A percentile compares a stretch with the other conserved stretches of the same genome.
Conservation (phyloP, 2,888 invertebrate genomes). For the Tortricodes alternella region DNA sequence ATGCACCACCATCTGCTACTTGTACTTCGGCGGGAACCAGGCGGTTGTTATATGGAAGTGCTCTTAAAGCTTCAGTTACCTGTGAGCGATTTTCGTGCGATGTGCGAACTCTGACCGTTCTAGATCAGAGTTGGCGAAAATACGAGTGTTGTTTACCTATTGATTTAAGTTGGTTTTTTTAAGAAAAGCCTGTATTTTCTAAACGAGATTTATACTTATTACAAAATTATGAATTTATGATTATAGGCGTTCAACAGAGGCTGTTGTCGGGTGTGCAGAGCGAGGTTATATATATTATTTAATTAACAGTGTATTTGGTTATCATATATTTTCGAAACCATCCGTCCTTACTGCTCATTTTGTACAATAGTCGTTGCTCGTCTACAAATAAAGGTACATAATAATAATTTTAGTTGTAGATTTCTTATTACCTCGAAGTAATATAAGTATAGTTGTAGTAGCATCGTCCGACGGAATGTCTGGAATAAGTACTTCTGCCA, state of each 20-base stretch:
- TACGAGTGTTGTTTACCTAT: too few relatives aligned
- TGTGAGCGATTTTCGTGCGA: too few relatives aligned
- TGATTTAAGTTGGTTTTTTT: not conserved
- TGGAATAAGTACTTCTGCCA: too few relatives aligned
- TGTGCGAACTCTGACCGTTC: too few relatives aligned
- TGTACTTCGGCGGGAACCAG: conserved; percentile 95
- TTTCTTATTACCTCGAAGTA: conserved; percentile 23
- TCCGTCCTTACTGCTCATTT: not conserved
- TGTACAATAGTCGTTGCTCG: not conserved
- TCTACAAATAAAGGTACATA: not conserved
- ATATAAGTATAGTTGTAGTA: conserved; percentile 11
- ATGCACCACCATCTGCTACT: conserved; percentile 91
- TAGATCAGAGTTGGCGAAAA: too few relatives aligned
- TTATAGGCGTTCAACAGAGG: too few relatives aligned
- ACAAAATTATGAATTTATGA: not conserved
- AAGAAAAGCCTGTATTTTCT: not conserved
- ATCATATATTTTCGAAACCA: too few relatives aligned
- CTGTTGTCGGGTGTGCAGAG: too few relatives aligned
- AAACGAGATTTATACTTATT: not conserved
- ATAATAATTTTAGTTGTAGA: conserved; percentile 12
- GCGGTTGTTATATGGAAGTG: conserved; percentile 96
- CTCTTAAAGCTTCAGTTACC: conserved; percentile 69
- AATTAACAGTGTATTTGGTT: too few relatives aligned
- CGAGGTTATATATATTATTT: too few relatives aligned
- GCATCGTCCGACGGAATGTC: conserved; percentile 16